Base-by-base conservation (phyloP, 1,140 invertebrate genomes). In the Samia ricini region DNA sequence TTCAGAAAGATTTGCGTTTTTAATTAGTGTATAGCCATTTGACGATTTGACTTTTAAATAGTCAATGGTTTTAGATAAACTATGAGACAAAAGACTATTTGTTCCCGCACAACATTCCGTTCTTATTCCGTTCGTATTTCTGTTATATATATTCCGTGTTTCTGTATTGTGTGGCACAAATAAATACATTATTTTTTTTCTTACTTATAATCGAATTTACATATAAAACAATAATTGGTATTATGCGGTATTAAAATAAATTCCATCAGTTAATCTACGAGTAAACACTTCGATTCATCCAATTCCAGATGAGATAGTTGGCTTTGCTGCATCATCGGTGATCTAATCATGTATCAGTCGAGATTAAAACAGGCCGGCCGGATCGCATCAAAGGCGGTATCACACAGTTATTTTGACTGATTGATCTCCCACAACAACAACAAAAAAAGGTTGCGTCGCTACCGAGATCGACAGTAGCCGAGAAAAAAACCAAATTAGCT, bases 341-440 rank as follows among this genome's bases (percentile, higher is more conserved):
- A 86, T 83, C 85, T 88, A 88, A 90, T 88, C 85, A 88, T 83
- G 85, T 81, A 86, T 88, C 82, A 82, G 78, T 65, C 80, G 81
- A 88, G 85, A 90, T 88, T 90, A 86, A 88, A 88, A 83, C 84
- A 86, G 81, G 76, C 79, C 85, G 79, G 77, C 72, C 85, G 86
- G 83, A 86, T 77, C 77, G 76, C 83, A 84, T 90, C 88, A 90
- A 90, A 90, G 85, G 88, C 84, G 85, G 85, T 88, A 88, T 88
- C 88, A 90, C 83, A 90, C 88, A 88, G 88, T 88, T 90, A 90
- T 90, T 90, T 90, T 90, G 88, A 90, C 88, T 90, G 88, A 90
- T 90, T 90, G 88, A 90, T 90, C 88, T 86, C 78, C 68, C 64
- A 59, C 79, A 81, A 80, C 80, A 65, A 59, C 79, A 81, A 80